Evolutionary conservation across 1,140 invertebrate species (phyloP).

Genomic region (Nautilus pompilius): DNA sequence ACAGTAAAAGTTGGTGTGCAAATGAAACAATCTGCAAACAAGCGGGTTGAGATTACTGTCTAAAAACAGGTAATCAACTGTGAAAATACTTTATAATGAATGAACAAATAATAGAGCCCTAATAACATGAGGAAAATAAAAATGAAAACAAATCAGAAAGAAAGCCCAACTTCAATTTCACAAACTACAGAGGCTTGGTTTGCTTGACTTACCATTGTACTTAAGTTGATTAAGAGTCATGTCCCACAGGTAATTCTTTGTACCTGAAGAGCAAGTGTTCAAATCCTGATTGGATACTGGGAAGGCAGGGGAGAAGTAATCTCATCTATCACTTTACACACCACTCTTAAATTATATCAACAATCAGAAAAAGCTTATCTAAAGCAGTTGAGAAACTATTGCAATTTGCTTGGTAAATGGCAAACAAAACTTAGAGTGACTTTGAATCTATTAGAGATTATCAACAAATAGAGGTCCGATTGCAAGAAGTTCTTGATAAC

Average conservation of each 20-base stretch:
- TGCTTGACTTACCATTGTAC: constrained; percentile 37
- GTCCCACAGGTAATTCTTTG: constrained; percentile 47
- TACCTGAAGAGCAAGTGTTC: constrained; percentile 25
- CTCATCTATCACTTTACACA: neutral
- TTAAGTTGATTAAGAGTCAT: constrained; percentile 46
- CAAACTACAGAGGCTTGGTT: neutral
- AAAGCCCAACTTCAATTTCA: neutral
- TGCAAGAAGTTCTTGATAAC: too few species aligned
- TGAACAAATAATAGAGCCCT: too few species aligned
- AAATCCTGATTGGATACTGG: neutral
- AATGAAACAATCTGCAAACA: too few species aligned
- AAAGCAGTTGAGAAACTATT: too few species aligned
- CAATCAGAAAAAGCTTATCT: too few species aligned
- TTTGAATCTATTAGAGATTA: neutral
- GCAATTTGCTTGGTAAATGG: neutral
- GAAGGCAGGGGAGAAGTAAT: neutral
- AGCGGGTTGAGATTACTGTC: too few species aligned
- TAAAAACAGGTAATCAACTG: too few species aligned
- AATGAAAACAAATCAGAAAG: neutral
- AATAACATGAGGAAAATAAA: neutral
- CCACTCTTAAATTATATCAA: neutral
- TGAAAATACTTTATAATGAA: too few species aligned
- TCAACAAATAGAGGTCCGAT: too few species aligned
- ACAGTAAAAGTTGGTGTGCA: too few species aligned
- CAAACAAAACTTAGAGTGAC: neutral